Evolutionary conservation across 2,888 invertebrate species (phyloP).

Genomic region (Aphelenchoides bicaudatus): DNA sequence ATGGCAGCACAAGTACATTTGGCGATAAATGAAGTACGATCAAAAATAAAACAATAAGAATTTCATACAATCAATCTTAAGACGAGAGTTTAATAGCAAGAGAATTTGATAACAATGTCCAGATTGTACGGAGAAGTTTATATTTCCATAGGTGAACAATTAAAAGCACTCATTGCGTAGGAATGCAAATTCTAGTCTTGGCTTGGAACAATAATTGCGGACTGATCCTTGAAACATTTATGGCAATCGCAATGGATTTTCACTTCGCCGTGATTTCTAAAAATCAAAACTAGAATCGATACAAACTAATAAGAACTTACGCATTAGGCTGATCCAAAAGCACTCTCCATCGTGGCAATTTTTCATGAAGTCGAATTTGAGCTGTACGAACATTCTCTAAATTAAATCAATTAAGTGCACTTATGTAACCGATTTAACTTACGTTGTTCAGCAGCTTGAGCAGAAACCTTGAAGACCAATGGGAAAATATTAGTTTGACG

Average conservation of each 20-base stretch:
- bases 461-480: slow-evolving; percentile 7
- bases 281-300: background rate
- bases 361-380: background rate
- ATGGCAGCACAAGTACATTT: too few relatives aligned
- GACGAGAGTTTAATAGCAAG: too few relatives aligned
- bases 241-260: slow-evolving; percentile 3
- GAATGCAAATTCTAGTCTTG: too few relatives aligned
- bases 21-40: too few relatives aligned
- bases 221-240: background rate
- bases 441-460: slow-evolving; percentile 1
- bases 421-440: too few relatives aligned
- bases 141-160: too few relatives aligned
- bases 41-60: too few relatives aligned
- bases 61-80: too few relatives aligned
- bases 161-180: too few relatives aligned
- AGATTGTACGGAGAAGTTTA: too few relatives aligned
- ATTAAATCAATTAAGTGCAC: too few relatives aligned
- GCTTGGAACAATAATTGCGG: background rate
- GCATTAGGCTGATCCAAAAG: background rate
- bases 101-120: too few relatives aligned
- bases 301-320: background rate
- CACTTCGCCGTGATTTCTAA: background rate
- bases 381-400: slow-evolving; percentile 3
- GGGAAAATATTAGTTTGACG: slow-evolving; percentile 15
- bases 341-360: background rate